phyloP scores from a whole-genome alignment of 2,888 invertebrate genomes.

The Apotomis betuletana region DNA sequence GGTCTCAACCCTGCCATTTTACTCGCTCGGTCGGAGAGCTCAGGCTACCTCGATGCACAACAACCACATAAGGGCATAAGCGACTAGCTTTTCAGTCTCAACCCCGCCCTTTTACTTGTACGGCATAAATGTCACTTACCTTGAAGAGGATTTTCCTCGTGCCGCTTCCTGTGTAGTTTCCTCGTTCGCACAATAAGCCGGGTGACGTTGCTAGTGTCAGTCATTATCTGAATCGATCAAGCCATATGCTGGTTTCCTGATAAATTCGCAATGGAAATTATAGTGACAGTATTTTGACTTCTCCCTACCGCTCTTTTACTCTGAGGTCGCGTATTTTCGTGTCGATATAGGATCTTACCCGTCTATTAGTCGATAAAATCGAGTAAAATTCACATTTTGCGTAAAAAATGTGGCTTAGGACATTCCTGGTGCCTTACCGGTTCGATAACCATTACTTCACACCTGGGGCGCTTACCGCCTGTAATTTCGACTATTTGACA shows the following conservation, averaged over 20 bases:
- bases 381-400: too few relatives aligned
- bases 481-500: too few relatives aligned
- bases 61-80: background rate
- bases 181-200: conserved; percentile 9
- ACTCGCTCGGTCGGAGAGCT: too few relatives aligned
- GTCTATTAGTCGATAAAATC: too few relatives aligned
- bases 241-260: conserved; percentile 13
- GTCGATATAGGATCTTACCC: too few relatives aligned
- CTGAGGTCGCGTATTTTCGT: background rate
- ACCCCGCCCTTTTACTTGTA: background rate
- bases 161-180: conserved; percentile 17
- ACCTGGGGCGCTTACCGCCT: too few relatives aligned
- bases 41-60: background rate
- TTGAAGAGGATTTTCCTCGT: conserved; percentile 25
- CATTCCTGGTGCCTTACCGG: too few relatives aligned
- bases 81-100: background rate
- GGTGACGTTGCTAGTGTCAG: background rate
- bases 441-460: too few relatives aligned
- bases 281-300: conserved; percentile 8
- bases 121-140: background rate
- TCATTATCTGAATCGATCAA: conserved; percentile 27
- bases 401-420: too few relatives aligned
- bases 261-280: conserved; percentile 3
- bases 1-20: too few relatives aligned
- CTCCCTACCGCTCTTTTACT: background rate